phyloP scores from a whole-genome alignment of 2,888 invertebrate genomes.

The Nebria brevicollis region DNA sequence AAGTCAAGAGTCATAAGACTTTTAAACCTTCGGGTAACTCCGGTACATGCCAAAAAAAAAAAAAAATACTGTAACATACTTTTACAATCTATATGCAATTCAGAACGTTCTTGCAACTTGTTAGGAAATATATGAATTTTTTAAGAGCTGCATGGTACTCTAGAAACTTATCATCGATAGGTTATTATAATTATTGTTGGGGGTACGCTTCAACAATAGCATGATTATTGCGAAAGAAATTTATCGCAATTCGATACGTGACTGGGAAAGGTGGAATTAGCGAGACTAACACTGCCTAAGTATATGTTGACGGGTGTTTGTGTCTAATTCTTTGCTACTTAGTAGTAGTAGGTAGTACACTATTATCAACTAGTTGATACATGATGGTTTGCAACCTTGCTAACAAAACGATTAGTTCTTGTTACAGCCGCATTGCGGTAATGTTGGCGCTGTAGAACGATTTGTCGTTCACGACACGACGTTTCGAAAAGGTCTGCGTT shows the following conservation, averaged over 20 bases:
- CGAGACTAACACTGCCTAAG: not conserved
- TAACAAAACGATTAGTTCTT: not conserved
- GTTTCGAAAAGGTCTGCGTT: not conserved
- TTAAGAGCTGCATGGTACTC: not conserved
- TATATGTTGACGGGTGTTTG: not conserved
- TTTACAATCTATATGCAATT: not conserved
- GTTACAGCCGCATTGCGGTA: not conserved
- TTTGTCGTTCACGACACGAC: not conserved
- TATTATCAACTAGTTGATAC: not conserved
- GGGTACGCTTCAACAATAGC: not conserved
- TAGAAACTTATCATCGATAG: not conserved
- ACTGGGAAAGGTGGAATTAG: not conserved
- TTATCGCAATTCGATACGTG: too few species aligned
- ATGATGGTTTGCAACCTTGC: not conserved
- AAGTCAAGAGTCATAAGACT: slow-evolving; percentile 1
- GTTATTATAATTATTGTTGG: not conserved
- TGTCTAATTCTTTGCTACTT: not conserved
- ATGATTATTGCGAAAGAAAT: too few species aligned
- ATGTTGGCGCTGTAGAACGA: slow-evolving; percentile 1
- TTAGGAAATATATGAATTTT: not conserved
- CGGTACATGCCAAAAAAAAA: not conserved
- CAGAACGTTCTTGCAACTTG: not conserved
- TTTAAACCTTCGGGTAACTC: not conserved
- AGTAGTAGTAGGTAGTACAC: not conserved
- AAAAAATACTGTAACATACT: not conserved